Evolutionary conservation across 2,113 vertebrate species (phyloP).

Genomic region (Ceyx margarethae): DNA sequence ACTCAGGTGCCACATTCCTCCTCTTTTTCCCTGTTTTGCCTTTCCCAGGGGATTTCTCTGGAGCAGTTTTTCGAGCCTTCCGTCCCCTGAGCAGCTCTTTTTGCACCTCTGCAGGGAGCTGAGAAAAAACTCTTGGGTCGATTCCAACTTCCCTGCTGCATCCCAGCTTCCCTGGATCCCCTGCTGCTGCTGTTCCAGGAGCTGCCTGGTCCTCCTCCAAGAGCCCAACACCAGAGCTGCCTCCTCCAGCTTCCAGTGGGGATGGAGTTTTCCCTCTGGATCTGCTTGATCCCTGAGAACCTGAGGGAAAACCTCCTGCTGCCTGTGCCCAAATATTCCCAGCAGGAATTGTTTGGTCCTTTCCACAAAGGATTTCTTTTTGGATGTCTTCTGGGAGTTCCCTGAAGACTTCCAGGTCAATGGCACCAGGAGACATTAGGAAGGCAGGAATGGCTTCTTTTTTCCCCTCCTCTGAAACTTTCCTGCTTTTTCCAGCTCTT

Average conservation of each 20-base stretch:
- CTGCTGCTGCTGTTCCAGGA: not conserved
- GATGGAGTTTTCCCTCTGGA: not conserved
- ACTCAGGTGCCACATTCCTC: conserved; percentile 16
- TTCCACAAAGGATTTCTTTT: conserved; percentile 77
- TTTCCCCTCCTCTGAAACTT: not conserved
- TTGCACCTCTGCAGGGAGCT: conserved; percentile 83
- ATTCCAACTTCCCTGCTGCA: not conserved
- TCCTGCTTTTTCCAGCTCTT: not conserved
- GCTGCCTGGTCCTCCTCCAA: not conserved
- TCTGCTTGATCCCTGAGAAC: not conserved
- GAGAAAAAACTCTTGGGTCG: conserved; percentile 82
- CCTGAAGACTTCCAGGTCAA: conserved; percentile 83
- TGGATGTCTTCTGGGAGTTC: conserved; percentile 85
- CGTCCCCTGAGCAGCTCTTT: conserved; percentile 82
- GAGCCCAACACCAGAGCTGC: no score
- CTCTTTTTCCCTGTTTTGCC: conserved; percentile 37
- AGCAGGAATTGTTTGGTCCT: not conserved
- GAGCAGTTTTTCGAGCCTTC: conserved; percentile 71
- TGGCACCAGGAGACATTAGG: conserved; percentile 51
- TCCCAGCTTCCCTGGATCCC: no score
- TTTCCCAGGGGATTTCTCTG: conserved; percentile 45
- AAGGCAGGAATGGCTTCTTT: not conserved
- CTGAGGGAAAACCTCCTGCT: not conserved
- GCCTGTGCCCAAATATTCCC: not conserved
- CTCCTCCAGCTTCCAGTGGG: not conserved